Conservation (phyloP, 1,140 invertebrate genomes). For the Pteromalus puparum region DNA sequence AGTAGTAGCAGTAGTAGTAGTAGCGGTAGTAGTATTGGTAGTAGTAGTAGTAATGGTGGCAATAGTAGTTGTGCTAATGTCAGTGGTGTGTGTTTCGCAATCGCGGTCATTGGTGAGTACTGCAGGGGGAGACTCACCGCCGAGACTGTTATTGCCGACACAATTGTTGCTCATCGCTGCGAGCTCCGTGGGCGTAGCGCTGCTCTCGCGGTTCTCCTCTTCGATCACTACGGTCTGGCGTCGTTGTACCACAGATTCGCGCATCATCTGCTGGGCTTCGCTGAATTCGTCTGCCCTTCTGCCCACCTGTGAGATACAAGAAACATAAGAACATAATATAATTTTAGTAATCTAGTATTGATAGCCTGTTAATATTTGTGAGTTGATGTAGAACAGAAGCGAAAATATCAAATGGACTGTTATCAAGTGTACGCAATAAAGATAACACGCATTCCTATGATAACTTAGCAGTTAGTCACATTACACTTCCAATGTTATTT, state of each 20-base stretch:
- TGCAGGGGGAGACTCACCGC: conserved; percentile 66
- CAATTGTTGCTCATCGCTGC: conserved; percentile 58
- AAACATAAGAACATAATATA: no score
- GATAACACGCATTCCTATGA: neutral
- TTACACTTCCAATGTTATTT: neutral
- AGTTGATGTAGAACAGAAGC: no score
- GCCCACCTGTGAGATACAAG: conserved; percentile 77
- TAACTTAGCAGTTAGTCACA: neutral
- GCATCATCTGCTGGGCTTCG: conserved; percentile 79
- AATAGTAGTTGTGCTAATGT: conserved; percentile 37
- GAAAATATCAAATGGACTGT: neutral
- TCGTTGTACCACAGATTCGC: conserved; percentile 72
- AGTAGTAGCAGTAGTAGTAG: conserved; percentile 28
- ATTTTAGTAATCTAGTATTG: no score
- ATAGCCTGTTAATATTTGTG: no score
- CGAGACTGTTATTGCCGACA: conserved; percentile 69
- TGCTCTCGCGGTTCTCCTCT: conserved; percentile 55
- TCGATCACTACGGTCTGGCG: conserved; percentile 76
- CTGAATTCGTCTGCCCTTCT: conserved; percentile 84
- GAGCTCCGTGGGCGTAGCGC: conserved; percentile 47
- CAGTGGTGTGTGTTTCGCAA: conserved; percentile 42
- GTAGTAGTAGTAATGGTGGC: conserved; percentile 6
- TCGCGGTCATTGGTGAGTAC: conserved; percentile 43
- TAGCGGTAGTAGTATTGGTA: conserved; percentile 35
- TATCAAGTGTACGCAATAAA: neutral